These are phyloP conservation scores for Cotesia glomerata DNA, from an alignment of 1,140 invertebrate species.

Conservation along the genomic window DNA sequence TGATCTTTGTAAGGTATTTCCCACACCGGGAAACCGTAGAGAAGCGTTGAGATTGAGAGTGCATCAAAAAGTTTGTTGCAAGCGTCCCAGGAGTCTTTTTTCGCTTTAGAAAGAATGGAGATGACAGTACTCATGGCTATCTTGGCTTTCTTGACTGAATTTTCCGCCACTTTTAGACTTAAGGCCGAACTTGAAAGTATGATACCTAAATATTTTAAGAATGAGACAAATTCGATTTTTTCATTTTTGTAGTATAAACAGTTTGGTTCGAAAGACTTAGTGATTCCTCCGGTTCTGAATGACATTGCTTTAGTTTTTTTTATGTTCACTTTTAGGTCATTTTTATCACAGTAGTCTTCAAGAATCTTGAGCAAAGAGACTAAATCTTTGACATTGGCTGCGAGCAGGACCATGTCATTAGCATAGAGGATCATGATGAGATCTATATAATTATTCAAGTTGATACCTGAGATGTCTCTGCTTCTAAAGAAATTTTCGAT, in stretches of 20 bases:
- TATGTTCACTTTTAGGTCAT: conserved; percentile 35
- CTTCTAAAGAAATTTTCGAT: conserved; percentile 23
- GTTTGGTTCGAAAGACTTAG: not conserved
- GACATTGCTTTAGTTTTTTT: conserved; percentile 39
- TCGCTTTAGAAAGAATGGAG: not conserved
- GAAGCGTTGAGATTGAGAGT: not conserved
- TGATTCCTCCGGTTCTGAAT: not conserved
- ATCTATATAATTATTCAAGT: conserved; percentile 6
- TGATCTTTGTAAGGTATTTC: not conserved
- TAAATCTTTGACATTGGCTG: not conserved
- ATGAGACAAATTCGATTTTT: conserved; percentile 11
- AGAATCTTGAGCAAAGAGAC: not conserved
- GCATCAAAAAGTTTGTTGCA: conserved; percentile 12
- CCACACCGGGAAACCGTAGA: conserved; percentile 7
- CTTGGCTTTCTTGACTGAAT: not conserved
- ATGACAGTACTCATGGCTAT: not conserved
- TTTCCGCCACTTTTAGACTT: not conserved
- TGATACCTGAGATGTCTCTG: conserved; percentile 10
- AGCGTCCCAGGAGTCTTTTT: conserved; percentile 8
- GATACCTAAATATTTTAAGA: conserved; percentile 22
- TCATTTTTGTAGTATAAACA: not conserved
- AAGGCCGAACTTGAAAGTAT: conserved; percentile 4
- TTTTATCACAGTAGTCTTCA: conserved; percentile 29
- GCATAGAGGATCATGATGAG: conserved; percentile 29
- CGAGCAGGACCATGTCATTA: conserved; percentile 32